Evolutionary conservation across 2,888 invertebrate species (phyloP).

Genomic region (Yponomeuta malinellus): DNA sequence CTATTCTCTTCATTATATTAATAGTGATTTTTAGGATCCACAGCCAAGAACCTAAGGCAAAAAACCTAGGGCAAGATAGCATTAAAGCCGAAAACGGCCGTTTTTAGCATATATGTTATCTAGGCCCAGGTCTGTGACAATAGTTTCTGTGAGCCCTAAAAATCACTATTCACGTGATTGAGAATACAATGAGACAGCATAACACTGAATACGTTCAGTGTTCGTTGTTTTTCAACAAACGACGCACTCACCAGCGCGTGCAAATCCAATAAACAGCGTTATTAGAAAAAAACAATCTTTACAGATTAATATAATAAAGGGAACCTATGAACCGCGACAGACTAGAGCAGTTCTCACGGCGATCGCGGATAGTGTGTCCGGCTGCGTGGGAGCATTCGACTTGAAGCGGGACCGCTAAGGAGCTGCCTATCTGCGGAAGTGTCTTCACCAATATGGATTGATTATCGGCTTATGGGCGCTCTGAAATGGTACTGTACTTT

Average conservation of each 20-base stretch:
- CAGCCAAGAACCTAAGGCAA: too few relatives aligned
- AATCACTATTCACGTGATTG: too few relatives aligned
- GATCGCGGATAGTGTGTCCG: conserved; percentile 43
- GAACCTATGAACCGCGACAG: conserved; percentile 56
- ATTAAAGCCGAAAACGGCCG: too few relatives aligned
- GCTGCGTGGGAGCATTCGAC: conserved; percentile 13
- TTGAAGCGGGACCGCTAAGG: neutral
- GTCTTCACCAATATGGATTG: conserved; percentile 10
- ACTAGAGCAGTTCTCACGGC: conserved; percentile 60
- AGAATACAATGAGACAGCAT: too few relatives aligned
- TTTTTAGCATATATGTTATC: too few relatives aligned
- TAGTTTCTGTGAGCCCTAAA: too few relatives aligned
- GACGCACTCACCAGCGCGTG: neutral
- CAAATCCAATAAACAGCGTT: neutral
- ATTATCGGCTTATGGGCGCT: conserved; percentile 1
- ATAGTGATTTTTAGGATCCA: too few relatives aligned
- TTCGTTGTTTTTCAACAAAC: too few relatives aligned
- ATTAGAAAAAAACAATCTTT: neutral
- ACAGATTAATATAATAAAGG: conserved; percentile 27
- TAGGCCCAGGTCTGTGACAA: too few relatives aligned
- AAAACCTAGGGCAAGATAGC: too few relatives aligned
- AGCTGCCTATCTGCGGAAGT: conserved; percentile 9
- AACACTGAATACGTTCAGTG: too few relatives aligned
- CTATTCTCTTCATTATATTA: too few relatives aligned
- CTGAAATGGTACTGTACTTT: neutral